Conservation (phyloP, 2,113 vertebrate genomes). For the Stegostoma tigrinum region DNA sequence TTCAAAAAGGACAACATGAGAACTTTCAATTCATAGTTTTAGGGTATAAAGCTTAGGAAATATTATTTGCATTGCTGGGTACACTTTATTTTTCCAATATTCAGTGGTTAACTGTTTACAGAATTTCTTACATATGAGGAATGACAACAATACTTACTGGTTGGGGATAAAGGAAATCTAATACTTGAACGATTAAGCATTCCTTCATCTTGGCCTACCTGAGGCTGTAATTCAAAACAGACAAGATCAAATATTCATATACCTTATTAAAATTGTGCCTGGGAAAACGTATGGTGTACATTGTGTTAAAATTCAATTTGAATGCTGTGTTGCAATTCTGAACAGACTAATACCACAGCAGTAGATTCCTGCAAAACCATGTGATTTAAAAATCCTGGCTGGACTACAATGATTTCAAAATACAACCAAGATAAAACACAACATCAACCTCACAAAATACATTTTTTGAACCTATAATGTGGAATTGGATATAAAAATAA, state of each 20-base stretch:
- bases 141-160: neutral
- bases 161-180: constrained; percentile 3
- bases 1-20: neutral
- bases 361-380: neutral
- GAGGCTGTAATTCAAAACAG: constrained; percentile 33
- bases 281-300: neutral
- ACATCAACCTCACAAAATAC: neutral
- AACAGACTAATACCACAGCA: neutral
- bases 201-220: neutral
- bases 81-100: constrained; percentile 6
- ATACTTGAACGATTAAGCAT: neutral
- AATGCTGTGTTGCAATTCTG: constrained; percentile 12
- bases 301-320: constrained; percentile 27
- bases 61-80: constrained; percentile 6
- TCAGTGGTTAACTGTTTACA: neutral
- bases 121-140: neutral
- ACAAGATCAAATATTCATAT: constrained; percentile 26
- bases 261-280: constrained; percentile 36
- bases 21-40: neutral
- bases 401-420: neutral
- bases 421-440: neutral
- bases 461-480: neutral
- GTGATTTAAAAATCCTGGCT: constrained; percentile 5
- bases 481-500: neutral
- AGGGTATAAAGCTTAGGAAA: neutral